These are phyloP conservation scores for Sebastes nivosus DNA, from an alignment of 2,797 vertebrate species.

Conservation along the genomic window DNA sequence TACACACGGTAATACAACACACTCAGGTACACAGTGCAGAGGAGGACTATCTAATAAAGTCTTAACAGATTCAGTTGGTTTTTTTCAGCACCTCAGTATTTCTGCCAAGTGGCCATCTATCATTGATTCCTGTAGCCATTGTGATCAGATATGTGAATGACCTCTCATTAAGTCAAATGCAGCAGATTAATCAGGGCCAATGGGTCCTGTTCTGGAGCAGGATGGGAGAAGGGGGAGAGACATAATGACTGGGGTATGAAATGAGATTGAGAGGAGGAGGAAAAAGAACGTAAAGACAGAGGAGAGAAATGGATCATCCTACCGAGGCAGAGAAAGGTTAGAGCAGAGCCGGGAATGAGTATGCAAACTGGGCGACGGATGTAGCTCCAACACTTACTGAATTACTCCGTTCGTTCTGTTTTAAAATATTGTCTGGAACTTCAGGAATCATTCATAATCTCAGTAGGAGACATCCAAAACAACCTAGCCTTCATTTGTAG, in stretches of 20 bases:
- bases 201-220: conserved; percentile 74
- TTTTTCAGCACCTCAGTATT: conserved; percentile 62
- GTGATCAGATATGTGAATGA: conserved; percentile 82
- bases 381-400: conserved; percentile 21
- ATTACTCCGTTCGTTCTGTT: conserved; percentile 23
- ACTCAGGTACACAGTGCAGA: conserved; percentile 42
- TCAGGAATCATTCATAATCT: not conserved
- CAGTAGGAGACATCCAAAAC: not conserved
- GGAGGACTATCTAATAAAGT: conserved; percentile 63
- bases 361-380: conserved; percentile 32
- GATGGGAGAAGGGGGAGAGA: conserved; percentile 59
- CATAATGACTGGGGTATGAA: conserved; percentile 78
- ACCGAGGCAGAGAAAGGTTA: conserved; percentile 41
- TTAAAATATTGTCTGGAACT: conserved; percentile 7
- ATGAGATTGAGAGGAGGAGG: conserved; percentile 74
- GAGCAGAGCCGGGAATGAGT: conserved; percentile 18
- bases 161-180: conserved; percentile 82
- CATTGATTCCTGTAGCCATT: conserved; percentile 77
- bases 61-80: conserved; percentile 55
- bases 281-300: conserved; percentile 65
- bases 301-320: conserved; percentile 70
- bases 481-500: not conserved
- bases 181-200: conserved; percentile 79
- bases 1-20: conserved; percentile 43
- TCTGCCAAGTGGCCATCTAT: conserved; percentile 78